A percentile compares a stretch with the other conserved stretches of the same genome.
These are phyloP conservation scores for Scaptomyza graminum DNA, from an alignment of 1,140 invertebrate species.

Conservation along the genomic window DNA sequence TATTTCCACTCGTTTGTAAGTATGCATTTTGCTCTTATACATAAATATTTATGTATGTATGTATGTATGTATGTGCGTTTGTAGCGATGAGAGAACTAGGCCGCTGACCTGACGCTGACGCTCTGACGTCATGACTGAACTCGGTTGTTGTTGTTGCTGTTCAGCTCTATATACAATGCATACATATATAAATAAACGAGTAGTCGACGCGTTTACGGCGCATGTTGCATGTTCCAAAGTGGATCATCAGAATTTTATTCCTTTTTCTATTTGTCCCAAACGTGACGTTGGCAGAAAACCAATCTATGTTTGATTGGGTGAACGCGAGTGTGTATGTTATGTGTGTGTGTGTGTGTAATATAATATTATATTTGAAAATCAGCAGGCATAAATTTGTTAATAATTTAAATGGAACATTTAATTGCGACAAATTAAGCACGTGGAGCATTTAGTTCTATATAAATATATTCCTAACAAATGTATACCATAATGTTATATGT, in stretches of 20 bases:
- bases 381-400: constrained; percentile 2
- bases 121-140: constrained; percentile 83
- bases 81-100: constrained; percentile 67
- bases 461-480: constrained; percentile 60
- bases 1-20: constrained; percentile 5
- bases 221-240: constrained; percentile 50
- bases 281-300: constrained; percentile 30
- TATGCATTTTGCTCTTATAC: constrained; percentile 6
- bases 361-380: constrained; percentile 25
- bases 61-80: constrained; percentile 13
- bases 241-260: constrained; percentile 25
- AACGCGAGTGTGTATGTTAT: too few species aligned
- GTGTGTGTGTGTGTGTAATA: constrained; percentile 3
- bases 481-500: constrained; percentile 52
- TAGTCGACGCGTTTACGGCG: constrained; percentile 26
- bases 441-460: background rate
- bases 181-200: constrained; percentile 45
- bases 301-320: background rate
- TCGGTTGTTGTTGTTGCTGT: constrained; percentile 40
- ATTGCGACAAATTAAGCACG: constrained; percentile 1
- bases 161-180: background rate
- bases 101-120: constrained; percentile 77
- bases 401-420: background rate
- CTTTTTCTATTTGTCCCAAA: constrained; percentile 27
- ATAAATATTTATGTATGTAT: constrained; percentile 11